phyloP scores from a whole-genome alignment of 2,113 vertebrate genomes.

The Casuarius casuarius region DNA sequence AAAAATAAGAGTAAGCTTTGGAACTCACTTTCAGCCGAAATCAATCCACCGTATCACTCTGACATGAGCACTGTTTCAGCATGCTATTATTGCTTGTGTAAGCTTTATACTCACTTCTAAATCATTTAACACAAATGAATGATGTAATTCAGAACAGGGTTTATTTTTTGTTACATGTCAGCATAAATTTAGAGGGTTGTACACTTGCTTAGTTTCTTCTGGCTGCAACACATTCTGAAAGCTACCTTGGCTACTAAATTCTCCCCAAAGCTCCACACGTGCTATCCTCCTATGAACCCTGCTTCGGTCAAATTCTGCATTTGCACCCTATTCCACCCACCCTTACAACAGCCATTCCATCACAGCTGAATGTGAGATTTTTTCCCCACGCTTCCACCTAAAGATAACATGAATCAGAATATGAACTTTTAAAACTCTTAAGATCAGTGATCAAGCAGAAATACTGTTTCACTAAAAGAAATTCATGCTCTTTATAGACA shows the following conservation, averaged over 20 bases:
- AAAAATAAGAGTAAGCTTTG: neutral
- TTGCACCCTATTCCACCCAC: neutral
- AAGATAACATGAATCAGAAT: neutral
- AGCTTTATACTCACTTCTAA: neutral
- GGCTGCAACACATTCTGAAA: neutral
- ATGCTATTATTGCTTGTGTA: neutral
- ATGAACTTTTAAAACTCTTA: neutral
- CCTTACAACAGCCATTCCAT: neutral
- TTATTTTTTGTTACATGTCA: slow-evolving; percentile 18
- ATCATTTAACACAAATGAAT: neutral
- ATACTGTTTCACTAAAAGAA: neutral
- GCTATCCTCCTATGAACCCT: neutral
- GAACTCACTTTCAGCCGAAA: neutral
- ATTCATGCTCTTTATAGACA: neutral
- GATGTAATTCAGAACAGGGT: neutral
- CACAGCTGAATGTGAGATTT: neutral
- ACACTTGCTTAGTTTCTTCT: neutral
- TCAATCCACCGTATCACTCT: neutral
- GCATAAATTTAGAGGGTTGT: neutral
- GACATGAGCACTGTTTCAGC: neutral
- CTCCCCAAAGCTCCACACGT: neutral
- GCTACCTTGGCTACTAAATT: neutral
- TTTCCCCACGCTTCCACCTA: neutral
- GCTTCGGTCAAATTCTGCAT: neutral
- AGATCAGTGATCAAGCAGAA: neutral